Evolutionary conservation across 1,140 invertebrate species (phyloP).

Genomic region (Doryteuthis pealeii): DNA sequence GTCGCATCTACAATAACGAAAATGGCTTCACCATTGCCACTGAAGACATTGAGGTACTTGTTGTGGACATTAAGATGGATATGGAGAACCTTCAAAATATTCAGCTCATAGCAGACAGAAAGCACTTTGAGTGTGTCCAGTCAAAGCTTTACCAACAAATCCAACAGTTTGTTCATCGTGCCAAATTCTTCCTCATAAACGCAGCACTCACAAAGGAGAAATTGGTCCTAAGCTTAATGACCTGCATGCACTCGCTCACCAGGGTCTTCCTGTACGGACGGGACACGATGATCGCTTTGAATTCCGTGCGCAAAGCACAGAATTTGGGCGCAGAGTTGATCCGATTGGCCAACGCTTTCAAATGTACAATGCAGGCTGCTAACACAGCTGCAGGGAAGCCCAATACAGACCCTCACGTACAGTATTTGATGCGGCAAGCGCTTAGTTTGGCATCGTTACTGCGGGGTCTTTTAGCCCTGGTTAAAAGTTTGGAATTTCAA

Average conservation of each 20-base stretch:
- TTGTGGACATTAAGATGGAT: conserved; percentile 46
- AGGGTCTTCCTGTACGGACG: conserved; percentile 61
- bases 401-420: conserved; percentile 61
- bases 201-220: conserved; percentile 68
- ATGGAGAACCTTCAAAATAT: conserved; percentile 43
- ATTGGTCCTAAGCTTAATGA: conserved; percentile 63
- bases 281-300: conserved; percentile 63
- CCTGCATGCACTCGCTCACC: conserved; percentile 51
- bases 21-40: conserved; percentile 39
- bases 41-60: conserved; percentile 45
- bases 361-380: conserved; percentile 61
- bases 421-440: conserved; percentile 69
- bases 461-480: conserved; percentile 76
- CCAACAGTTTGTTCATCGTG: conserved; percentile 78
- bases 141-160: conserved; percentile 79
- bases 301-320: conserved; percentile 75
- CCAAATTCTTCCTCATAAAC: conserved; percentile 78
- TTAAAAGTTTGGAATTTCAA: conserved; percentile 70
- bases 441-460: conserved; percentile 79
- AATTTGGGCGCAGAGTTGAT: conserved; percentile 78
- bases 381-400: conserved; percentile 55
- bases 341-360: conserved; percentile 78
- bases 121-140: conserved; percentile 61
- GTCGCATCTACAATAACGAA: conserved; percentile 33
- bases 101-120: conserved; percentile 34